A percentile compares a stretch with the other conserved stretches of the same genome.
Evolutionary conservation across 2,888 invertebrate species (phyloP).

Genomic region (Sinotaia quadrata): DNA sequence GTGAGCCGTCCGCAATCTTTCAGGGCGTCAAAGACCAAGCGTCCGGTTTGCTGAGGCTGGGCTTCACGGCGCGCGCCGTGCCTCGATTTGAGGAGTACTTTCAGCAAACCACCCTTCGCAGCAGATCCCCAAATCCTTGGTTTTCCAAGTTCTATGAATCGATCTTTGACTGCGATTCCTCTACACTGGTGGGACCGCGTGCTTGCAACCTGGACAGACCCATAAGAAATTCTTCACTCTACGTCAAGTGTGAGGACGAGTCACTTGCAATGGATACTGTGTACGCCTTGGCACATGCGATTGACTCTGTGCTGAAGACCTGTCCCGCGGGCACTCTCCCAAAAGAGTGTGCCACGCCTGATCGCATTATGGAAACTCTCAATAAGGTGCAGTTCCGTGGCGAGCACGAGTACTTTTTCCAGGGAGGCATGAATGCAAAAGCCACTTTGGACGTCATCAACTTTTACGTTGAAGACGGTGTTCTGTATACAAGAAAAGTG

Average conservation of each 20-base stretch:
- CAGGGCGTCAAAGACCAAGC: not conserved
- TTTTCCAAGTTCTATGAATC: constrained; percentile 19
- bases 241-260: not conserved
- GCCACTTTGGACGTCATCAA: constrained; percentile 34
- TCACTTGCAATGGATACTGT: constrained; percentile 7
- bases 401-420: constrained; percentile 30
- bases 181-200: too few relatives aligned
- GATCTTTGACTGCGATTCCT: constrained; percentile 1
- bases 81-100: constrained; percentile 17
- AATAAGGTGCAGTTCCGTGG: constrained; percentile 24
- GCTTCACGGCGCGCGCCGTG: constrained; percentile 6
- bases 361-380: not conserved
- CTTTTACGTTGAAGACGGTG: not conserved
- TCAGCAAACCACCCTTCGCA: not conserved
- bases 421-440: constrained; percentile 36
- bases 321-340: not conserved
- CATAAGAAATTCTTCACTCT: not conserved
- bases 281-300: constrained; percentile 6
- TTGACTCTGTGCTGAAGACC: not conserved
- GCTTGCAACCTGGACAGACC: not conserved
- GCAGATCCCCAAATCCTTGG: constrained; percentile 21
- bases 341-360: not conserved
- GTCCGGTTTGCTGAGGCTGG: not conserved
- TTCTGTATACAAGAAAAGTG: not conserved
- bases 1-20: not conserved